phyloP scores from a whole-genome alignment of 2,888 invertebrate species.

The Drosophila pseudotakahashii region DNA sequence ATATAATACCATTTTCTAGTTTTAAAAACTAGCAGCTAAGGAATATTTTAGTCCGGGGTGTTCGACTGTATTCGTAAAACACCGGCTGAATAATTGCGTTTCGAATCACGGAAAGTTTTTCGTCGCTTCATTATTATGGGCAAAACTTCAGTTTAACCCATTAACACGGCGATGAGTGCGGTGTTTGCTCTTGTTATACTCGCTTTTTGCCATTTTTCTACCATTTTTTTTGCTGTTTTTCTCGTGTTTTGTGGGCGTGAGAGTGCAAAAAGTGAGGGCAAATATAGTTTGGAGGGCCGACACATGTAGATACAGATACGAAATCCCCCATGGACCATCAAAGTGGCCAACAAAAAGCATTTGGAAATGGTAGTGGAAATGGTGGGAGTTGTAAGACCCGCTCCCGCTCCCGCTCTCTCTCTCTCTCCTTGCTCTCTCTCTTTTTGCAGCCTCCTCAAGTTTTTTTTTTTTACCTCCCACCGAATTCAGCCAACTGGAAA shows the following conservation, averaged over 20 bases:
- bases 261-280: slow-evolving; percentile 38
- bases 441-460: slow-evolving; percentile 17
- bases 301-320: slow-evolving; percentile 23
- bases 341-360: slow-evolving; percentile 45
- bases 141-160: slow-evolving; percentile 43
- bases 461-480: slow-evolving; percentile 47
- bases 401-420: slow-evolving; percentile 1
- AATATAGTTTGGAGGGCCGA: slow-evolving; percentile 21
- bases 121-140: slow-evolving; percentile 31
- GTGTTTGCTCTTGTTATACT: slow-evolving; percentile 12
- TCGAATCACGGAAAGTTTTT: slow-evolving; percentile 10
- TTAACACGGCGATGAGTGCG: slow-evolving; percentile 36
- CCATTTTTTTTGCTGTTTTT: slow-evolving; percentile 1
- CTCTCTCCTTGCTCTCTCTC: slow-evolving; percentile 12
- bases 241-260: slow-evolving; percentile 45
- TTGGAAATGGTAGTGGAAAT: slow-evolving; percentile 37
- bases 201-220: slow-evolving; percentile 4
- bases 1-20: no score
- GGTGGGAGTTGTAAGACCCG: slow-evolving; percentile 38
- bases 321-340: slow-evolving; percentile 40
- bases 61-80: slow-evolving; percentile 1
- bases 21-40: no score
- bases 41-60: not conserved
- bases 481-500: slow-evolving; percentile 67
- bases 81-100: slow-evolving; percentile 4